Evolutionary conservation across 2,113 vertebrate genomes (phyloP).

Genomic region (Macroglossus sobrinus): DNA sequence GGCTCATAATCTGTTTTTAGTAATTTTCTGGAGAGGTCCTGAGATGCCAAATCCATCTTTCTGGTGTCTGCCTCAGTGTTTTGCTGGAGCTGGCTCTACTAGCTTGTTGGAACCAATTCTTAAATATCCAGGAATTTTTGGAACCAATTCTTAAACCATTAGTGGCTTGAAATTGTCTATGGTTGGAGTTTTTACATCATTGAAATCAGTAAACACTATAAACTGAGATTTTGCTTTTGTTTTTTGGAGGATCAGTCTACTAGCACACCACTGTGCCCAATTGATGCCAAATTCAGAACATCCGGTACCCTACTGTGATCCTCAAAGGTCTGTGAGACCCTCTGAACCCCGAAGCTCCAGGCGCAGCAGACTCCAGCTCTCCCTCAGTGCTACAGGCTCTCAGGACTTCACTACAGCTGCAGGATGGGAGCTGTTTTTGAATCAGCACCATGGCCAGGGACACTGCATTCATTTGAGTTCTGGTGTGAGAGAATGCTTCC

Average conservation of each 20-base stretch:
- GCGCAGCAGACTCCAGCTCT: neutral
- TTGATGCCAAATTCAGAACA: neutral
- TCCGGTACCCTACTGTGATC: neutral
- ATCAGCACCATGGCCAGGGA: neutral
- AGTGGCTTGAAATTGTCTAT: neutral
- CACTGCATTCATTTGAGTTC: rapidly evolving
- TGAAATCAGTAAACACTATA: neutral
- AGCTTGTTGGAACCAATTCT: neutral
- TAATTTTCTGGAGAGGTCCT: conserved; percentile 46
- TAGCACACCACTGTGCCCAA: neutral
- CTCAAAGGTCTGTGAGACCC: neutral
- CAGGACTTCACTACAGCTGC: neutral
- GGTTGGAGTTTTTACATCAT: neutral
- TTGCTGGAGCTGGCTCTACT: neutral
- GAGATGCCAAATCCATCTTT: conserved; percentile 44
- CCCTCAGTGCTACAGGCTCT: neutral
- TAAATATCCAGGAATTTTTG: neutral
- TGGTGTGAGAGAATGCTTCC: neutral
- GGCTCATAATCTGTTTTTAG: conserved; percentile 39
- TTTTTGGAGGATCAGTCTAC: neutral
- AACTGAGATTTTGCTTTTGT: neutral
- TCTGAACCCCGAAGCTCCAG: neutral
- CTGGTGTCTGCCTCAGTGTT: neutral
- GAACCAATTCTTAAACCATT: neutral
- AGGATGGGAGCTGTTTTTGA: neutral